Base-by-base conservation (phyloP, 2,888 invertebrate species). In the Ophraella communa region DNA sequence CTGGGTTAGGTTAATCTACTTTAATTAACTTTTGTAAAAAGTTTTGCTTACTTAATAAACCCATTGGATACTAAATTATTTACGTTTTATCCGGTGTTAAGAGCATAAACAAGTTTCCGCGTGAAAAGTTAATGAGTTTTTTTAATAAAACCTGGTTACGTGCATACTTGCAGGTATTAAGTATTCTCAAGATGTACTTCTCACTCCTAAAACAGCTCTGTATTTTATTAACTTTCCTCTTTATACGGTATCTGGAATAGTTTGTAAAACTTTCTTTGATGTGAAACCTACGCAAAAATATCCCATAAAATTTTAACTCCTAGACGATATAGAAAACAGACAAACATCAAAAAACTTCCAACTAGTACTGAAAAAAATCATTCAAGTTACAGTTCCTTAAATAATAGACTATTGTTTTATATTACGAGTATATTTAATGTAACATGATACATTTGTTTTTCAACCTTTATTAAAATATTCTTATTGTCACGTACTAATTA, bases 121-220 rank as follows among this genome's bases (percentile, higher is more conserved):
- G 49, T 51, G 27, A 51, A 51, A 27, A 27, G 1, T 51, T 23
- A 27, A 51, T 51, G 27, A 51, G 49, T 18, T 51, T 51, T 39
- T 47, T 27, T 51, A 51, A 27, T 51, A 51, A 51, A 51, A 51
- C 17, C 27, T 24, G 27, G 24, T 49, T 49, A 49, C 23, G 49
- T 49, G 49, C 14, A 24, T 49, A 49, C 49, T 49, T 49, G 14
- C 23, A 24, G 24, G 7, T 24, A 49, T 49, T 49, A 49, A 49
- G 17, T 49, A 49, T 49, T 49, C 49, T 49, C 24, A 49, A 49
- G 49, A 27, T 51, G 17, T 51, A 7, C 27, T 51, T 5, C 8
- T 14, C 24, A 51, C 49, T 51, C 39, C 27, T 51, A 23, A 18
- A 47, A 47, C 20, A 47, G 47, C 23, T 47, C 8, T 21, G 47